Conservation (phyloP, 1,140 invertebrate species). For the Drosophila arizonae region DNA sequence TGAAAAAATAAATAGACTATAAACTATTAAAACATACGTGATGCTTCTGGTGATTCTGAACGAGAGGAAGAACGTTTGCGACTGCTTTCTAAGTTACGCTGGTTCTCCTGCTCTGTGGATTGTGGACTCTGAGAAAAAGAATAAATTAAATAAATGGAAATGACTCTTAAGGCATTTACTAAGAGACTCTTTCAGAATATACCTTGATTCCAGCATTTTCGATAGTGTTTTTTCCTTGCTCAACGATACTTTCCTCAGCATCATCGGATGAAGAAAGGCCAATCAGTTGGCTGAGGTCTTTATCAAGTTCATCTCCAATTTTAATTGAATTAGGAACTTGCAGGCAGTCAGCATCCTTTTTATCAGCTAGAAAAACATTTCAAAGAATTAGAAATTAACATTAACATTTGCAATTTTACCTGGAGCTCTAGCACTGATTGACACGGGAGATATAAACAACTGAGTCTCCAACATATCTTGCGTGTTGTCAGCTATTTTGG, state of each 20-base stretch:
- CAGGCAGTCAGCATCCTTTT: neutral
- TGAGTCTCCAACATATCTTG: slow-evolving; percentile 31
- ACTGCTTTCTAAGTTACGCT: neutral
- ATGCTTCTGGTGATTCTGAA: slow-evolving; percentile 32
- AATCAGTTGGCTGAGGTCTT: slow-evolving; percentile 45
- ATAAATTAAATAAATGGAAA: too few relatives aligned
- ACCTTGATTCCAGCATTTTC: slow-evolving; percentile 34
- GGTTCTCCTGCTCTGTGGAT: neutral
- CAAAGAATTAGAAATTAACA: neutral
- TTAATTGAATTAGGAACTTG: slow-evolving; percentile 13
- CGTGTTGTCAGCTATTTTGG: neutral
- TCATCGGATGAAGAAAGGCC: slow-evolving; percentile 7
- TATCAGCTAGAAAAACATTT: neutral
- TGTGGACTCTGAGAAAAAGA: slow-evolving; percentile 21
- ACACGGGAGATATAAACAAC: slow-evolving; percentile 12
- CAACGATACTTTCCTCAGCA: slow-evolving; percentile 10
- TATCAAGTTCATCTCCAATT: slow-evolving; percentile 39
- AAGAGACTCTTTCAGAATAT: too few relatives aligned
- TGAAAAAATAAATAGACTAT: neutral
- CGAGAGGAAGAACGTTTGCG: slow-evolving; percentile 23
- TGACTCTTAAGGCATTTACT: too few relatives aligned
- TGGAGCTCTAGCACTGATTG: neutral
- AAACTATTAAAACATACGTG: slow-evolving; percentile 17
- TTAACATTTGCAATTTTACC: neutral
- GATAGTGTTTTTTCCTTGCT: slow-evolving; percentile 14